phyloP scores from a whole-genome alignment of 2,888 invertebrate genomes.

The Dascillus cervinus region DNA sequence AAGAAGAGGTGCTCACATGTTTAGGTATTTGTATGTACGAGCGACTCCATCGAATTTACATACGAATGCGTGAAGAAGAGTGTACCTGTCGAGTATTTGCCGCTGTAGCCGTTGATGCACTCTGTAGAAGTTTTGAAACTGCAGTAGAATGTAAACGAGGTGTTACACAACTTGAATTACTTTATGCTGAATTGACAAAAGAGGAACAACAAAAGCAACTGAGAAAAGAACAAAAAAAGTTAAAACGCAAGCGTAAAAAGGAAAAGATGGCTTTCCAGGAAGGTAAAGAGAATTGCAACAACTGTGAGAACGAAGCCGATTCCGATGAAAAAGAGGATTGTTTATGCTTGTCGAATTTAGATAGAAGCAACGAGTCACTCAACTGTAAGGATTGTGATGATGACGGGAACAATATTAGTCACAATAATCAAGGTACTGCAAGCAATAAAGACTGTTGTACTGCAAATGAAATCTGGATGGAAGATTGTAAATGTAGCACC shows the following conservation, averaged over 20 bases:
- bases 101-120: conserved; percentile 78
- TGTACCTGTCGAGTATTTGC: conserved; percentile 91
- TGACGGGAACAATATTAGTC: conserved; percentile 8
- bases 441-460: conserved; percentile 13
- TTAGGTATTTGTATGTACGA: conserved; percentile 91
- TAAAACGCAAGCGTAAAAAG: conserved; percentile 69
- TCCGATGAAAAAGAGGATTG: conserved; percentile 28
- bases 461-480: conserved; percentile 29
- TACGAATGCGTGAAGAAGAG: conserved; percentile 83
- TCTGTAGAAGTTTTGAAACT: conserved; percentile 84
- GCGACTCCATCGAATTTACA: conserved; percentile 77
- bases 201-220: conserved; percentile 81
- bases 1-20: conserved; percentile 92
- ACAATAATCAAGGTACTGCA: conserved; percentile 5
- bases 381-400: conserved; percentile 24
- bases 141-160: conserved; percentile 78
- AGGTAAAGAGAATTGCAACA: conserved; percentile 27
- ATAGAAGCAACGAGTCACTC: conserved; percentile 26
- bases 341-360: conserved; percentile 17
- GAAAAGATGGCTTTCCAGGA: conserved; percentile 48
- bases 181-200: conserved; percentile 80
- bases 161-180: conserved; percentile 77
- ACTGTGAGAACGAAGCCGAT: conserved; percentile 26
- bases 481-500: conserved; percentile 30
- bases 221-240: conserved; percentile 79